Conservation (phyloP, 1,140 invertebrate species). For the Venturia canescens region DNA sequence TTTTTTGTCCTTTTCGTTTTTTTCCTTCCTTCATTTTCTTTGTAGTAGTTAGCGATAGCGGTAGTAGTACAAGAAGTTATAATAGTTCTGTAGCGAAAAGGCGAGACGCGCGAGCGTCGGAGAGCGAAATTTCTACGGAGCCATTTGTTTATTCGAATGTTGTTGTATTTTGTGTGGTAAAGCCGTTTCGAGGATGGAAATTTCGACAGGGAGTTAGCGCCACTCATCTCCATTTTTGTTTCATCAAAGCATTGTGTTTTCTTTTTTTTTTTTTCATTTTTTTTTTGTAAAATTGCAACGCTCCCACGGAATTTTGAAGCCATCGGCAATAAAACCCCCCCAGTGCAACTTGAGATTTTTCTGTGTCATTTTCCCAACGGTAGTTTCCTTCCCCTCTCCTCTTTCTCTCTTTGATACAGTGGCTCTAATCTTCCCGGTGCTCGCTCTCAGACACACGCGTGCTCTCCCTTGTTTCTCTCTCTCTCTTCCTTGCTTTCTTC, state of each 20-base stretch:
- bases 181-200: background rate
- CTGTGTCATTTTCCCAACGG: background rate
- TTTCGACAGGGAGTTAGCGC: background rate
- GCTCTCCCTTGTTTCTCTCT: background rate
- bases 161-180: background rate
- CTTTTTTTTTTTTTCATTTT: background rate
- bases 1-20: too few species aligned
- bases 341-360: background rate
- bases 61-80: slow-evolving; percentile 44
- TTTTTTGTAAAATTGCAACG: background rate
- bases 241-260: background rate
- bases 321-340: background rate
- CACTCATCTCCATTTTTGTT: background rate
- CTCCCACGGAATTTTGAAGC: background rate
- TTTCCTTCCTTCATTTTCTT: slow-evolving; percentile 17
- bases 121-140: background rate
- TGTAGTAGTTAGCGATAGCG: slow-evolving; percentile 46
- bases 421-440: slow-evolving; percentile 28
- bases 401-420: slow-evolving; percentile 33
- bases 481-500: background rate
- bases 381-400: slow-evolving; percentile 7
- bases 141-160: background rate
- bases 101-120: slow-evolving; percentile 26
- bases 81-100: slow-evolving; percentile 40
- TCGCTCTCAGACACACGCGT: slow-evolving; percentile 20